Conservation (phyloP, 2,888 invertebrate genomes). For the Caenorhabditis sulstoni region DNA sequence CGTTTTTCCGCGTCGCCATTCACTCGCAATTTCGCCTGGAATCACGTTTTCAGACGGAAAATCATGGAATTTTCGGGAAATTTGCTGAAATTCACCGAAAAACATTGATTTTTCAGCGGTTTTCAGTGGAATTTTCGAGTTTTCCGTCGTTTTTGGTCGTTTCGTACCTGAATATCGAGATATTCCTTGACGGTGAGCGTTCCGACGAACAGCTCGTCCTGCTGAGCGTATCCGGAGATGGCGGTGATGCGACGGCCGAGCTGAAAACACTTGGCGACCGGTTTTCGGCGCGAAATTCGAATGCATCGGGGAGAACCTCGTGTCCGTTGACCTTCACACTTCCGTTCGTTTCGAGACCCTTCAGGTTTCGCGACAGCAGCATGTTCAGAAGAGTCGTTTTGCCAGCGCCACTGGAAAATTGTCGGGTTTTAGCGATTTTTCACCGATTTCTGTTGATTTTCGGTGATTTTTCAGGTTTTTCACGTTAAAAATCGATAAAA, state of each 20-base stretch:
- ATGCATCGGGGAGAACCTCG: constrained; percentile 43
- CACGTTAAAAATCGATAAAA: not conserved
- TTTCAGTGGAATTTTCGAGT: too few relatives aligned
- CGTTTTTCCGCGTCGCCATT: constrained; percentile 85
- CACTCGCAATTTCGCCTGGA: constrained; percentile 81
- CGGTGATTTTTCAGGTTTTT: not conserved
- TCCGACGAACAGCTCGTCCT: constrained; percentile 80
- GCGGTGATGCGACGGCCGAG: constrained; percentile 71
- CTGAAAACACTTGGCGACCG: constrained; percentile 31
- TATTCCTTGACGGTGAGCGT: constrained; percentile 80
- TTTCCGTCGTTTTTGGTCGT: constrained; percentile 2
- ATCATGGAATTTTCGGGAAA: not conserved
- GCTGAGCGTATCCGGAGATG: constrained; percentile 79
- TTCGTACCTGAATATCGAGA: constrained; percentile 81
- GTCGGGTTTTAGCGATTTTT: too few relatives aligned
- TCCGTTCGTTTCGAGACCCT: constrained; percentile 79
- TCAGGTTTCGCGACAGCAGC: constrained; percentile 83
- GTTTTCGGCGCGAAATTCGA: not conserved
- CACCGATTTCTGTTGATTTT: not conserved
- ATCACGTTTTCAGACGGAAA: constrained; percentile 1
- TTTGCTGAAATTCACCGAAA: too few relatives aligned
- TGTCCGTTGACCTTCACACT: constrained; percentile 74
- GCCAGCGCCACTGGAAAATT: constrained; percentile 86
- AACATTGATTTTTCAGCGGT: too few relatives aligned
- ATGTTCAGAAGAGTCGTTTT: constrained; percentile 95